A percentile compares a stretch with the other conserved stretches of the same genome.
Evolutionary conservation across 2,888 invertebrate genomes (phyloP).

Genomic region (Carabus problematicus): DNA sequence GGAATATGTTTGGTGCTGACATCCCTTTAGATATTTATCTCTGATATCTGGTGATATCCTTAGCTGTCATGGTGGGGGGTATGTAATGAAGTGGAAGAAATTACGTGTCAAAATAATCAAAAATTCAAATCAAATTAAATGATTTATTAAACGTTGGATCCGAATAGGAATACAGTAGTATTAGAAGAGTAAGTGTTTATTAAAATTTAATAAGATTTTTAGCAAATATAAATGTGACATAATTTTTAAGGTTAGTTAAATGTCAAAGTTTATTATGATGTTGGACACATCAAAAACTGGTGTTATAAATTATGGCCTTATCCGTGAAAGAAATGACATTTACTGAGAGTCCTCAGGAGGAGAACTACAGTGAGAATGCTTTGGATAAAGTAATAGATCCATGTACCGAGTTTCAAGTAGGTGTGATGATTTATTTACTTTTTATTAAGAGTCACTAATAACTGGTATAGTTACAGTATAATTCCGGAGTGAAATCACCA

Average conservation of each 20-base stretch:
- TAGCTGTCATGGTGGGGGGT: no score
- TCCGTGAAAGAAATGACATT: conserved; percentile 18
- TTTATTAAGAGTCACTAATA: no score
- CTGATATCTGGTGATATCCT: no score
- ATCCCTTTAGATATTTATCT: no score
- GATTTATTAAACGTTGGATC: no score
- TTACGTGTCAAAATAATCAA: conserved; percentile 30
- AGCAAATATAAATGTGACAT: conserved; percentile 11
- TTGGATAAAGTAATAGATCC: conserved; percentile 29
- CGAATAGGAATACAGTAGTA: no score
- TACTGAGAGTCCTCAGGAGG: conserved; percentile 30
- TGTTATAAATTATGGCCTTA: conserved; percentile 20
- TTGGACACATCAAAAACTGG: conserved; percentile 20
- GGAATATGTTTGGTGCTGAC: no score
- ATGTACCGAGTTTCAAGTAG: conserved; percentile 34
- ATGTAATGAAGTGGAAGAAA: background rate
- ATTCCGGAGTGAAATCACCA: conserved; percentile 19
- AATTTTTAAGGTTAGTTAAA: conserved; percentile 38
- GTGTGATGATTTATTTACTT: conserved; percentile 7
- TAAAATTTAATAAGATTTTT: background rate
- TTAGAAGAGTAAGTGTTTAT: background rate
- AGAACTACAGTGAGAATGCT: conserved; percentile 21
- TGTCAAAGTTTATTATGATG: conserved; percentile 36
- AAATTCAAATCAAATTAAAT: conserved; percentile 17
- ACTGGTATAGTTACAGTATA: conserved; percentile 21